Evolutionary conservation across 2,113 vertebrate genomes (phyloP).

Genomic region (Boulengeromyrus knoepffleri): DNA sequence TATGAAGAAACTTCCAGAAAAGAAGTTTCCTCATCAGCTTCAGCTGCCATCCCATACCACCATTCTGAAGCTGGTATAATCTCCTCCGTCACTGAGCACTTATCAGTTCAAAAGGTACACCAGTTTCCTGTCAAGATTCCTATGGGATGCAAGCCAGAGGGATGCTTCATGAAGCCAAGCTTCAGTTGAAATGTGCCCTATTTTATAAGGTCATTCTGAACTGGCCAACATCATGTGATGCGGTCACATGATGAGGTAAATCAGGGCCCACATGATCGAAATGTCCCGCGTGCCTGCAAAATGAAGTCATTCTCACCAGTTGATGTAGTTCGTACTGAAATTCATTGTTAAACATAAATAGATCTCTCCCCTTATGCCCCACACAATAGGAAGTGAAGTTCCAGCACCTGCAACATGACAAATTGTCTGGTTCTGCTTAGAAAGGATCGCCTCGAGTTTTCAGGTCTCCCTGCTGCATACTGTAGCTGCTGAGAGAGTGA

Average conservation of each 20-base stretch:
- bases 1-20: neutral
- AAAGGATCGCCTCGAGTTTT: neutral
- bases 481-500: neutral
- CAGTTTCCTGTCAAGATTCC: neutral
- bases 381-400: neutral
- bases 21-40: neutral
- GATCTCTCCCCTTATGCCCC: neutral
- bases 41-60: neutral
- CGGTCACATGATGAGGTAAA: neutral
- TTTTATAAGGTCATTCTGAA: neutral
- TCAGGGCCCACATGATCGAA: neutral
- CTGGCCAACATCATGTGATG: neutral
- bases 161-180: neutral
- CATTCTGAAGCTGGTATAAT: neutral
- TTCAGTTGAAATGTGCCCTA: neutral
- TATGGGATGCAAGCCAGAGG: neutral
- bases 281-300: neutral
- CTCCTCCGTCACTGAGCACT: neutral
- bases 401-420: neutral
- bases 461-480: neutral
- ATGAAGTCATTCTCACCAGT: neutral
- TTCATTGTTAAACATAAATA: neutral
- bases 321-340: neutral
- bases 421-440: neutral
- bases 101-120: neutral